Base-by-base conservation (phyloP, 2,797 vertebrate genomes). In the Pangasius djambal region DNA sequence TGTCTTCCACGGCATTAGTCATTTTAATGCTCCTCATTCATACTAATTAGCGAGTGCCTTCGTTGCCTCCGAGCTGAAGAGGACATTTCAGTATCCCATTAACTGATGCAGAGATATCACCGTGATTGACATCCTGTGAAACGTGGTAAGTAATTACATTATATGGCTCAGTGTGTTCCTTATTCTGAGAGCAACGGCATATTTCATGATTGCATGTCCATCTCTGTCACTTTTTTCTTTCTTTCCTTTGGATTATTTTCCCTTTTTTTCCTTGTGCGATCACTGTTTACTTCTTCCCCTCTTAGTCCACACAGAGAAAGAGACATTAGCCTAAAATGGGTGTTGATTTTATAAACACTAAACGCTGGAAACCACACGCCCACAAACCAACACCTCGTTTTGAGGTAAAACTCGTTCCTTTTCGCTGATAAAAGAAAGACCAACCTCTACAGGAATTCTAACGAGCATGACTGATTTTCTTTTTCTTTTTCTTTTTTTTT, bases 61-160 rank as follows among this genome's bases (percentile, higher is more conserved):
- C 93, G 79, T 81, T 92, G 94, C 94, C 93, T 94, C 93, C 93
- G 94, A 96, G 94, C 90, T 90, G 93, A 96, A 94, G 93, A 95
- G 94, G 94, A 96, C 95, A 95, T 96, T 96, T 96, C 94, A 95
- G 95, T 96, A 96, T 96, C 95, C 94, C 92, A 96, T 96, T 96
- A 96, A 95, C 94, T 87, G 92, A 95, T 95, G 94, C 93, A 90
- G 91, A 95, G 95, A 96, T 95, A 96, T 91, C 93, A 90, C 90
- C 87, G 92, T 96, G 96, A 96, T 95, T 96, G 96, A 95, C 96
- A 91, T 95, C 93, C 94, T 92, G 93, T 95, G 95, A 95, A 96
- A 95, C 92, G 91, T 91, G 81, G 89, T 92, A 92, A 92, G 93
- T 96, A 96, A 96, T 96, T 96, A 95, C 94, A 96, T 95, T 96